phyloP scores from a whole-genome alignment of 2,888 invertebrate genomes.

The Bellardia bayeri region DNA sequence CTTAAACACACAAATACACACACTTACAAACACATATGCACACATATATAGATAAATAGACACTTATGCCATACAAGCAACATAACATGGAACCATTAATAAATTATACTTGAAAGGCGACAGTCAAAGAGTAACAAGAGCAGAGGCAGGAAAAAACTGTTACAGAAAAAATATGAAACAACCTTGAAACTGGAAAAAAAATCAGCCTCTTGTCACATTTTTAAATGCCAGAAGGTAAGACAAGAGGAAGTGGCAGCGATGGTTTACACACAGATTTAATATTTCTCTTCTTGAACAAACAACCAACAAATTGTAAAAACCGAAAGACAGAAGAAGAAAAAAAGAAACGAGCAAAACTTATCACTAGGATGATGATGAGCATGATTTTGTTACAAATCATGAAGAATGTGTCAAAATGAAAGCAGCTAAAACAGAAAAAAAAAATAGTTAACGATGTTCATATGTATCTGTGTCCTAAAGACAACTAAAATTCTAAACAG shows the following conservation, averaged over 20 bases:
- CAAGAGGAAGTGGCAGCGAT: constrained; percentile 48
- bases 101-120: constrained; percentile 69
- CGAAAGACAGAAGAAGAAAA: neutral
- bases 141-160: neutral
- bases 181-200: constrained; percentile 59
- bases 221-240: constrained; percentile 40
- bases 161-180: constrained; percentile 47
- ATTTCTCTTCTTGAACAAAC: constrained; percentile 50
- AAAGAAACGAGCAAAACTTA: constrained; percentile 18
- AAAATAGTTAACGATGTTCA: neutral
- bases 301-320: constrained; percentile 45
- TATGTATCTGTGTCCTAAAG: neutral
- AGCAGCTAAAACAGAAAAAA: constrained; percentile 5
- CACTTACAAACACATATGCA: neutral
- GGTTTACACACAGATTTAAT: constrained; percentile 57
- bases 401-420: constrained; percentile 27
- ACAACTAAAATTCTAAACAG: constrained; percentile 28
- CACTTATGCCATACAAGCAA: constrained; percentile 18
- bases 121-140: constrained; percentile 63
- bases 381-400: constrained; percentile 32
- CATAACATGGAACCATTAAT: constrained; percentile 62
- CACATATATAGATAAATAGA: neutral
- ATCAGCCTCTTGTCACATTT: constrained; percentile 66
- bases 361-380: constrained; percentile 23
- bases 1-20: neutral